Base-by-base conservation (phyloP, 2,113 vertebrate genomes). In the Nerophis lumbriciformis region DNA sequence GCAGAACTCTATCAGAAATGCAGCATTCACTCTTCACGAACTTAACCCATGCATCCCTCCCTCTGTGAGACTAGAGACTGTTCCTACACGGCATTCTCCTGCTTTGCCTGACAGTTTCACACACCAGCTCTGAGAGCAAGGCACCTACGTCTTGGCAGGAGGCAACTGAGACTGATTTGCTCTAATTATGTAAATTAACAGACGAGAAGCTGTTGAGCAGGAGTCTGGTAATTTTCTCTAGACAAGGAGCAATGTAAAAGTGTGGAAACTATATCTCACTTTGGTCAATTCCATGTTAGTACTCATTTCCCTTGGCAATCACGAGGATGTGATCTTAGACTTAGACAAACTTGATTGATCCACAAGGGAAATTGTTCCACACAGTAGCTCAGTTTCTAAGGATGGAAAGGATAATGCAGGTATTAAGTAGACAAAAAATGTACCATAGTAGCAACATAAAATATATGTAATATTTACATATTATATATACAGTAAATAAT, bases 111-210 rank as follows among this genome's bases (percentile, higher is more conserved):
- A 76, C 72, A 75, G 59, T 62, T 77, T 73, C 53, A 44, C 9
- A 1, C 44, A 11, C 28, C 1, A 3, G 28, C 54, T 62, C 60
- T 61, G 53, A 48, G 48, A 72, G 67, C 60, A 60, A 65, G 76
- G 66, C 60, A n/a, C 78, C 47, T 69, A 75, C 60, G 69, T 61
- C 68, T 66, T 77, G 72, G 69, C 81, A 78, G 60, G 72, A 57
- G 75, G 79, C 62, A 79, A 75, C 77, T 73, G 73, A 78, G 74
- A 80, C 70, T 71, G 70, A 72, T 85, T 80, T 75, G 70, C 73
- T 78, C 88, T 89, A 88, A 89, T 89, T 90, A 90, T 88, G 83
- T 65, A 87, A 88, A 90, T 89, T 68, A 73, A 88, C 89, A 87
- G 83, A 85, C 84, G 77, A 78, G 77, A 85, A 73, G 83, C 79